Conservation (phyloP, 1,140 invertebrate species). For the Leptonema lineaticorne region DNA sequence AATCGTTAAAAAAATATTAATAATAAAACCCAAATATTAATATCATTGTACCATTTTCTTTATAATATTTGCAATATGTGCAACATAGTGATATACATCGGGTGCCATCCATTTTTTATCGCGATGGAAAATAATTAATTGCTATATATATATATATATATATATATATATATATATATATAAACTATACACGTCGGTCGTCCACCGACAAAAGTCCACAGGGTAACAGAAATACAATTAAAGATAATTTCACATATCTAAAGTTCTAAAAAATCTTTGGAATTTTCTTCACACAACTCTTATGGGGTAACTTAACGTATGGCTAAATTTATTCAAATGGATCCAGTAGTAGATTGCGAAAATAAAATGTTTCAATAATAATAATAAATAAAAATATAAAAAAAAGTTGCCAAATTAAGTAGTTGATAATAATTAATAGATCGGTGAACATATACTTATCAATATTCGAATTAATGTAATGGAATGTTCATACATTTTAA, state of each 20-base stretch:
- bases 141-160: no score
- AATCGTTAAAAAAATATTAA: not conserved
- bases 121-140: no score
- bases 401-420: not conserved
- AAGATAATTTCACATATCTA: slow-evolving; percentile 28
- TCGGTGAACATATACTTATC: no score
- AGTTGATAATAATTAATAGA: not conserved
- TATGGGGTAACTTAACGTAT: slow-evolving; percentile 40
- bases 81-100: slow-evolving; percentile 7
- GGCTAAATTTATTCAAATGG: slow-evolving; percentile 7
- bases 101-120: no score
- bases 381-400: not conserved
- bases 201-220: slow-evolving; percentile 32
- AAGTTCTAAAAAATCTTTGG: slow-evolving; percentile 40
- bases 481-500: slow-evolving; percentile 2
- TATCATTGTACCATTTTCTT: not conserved
- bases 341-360: not conserved
- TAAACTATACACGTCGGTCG: slow-evolving; percentile 33
- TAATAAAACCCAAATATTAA: not conserved
- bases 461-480: not conserved
- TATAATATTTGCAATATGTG: slow-evolving; percentile 2
- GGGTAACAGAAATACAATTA: slow-evolving; percentile 36
- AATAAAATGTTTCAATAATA: not conserved
- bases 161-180: not conserved
- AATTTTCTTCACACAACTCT: slow-evolving; percentile 29